Percentiles rank a stretch among this genome's conserved stretches.
Evolutionary conservation across 2,797 vertebrate genomes (phyloP).

Genomic region (Parauchenoglanis punctatus): DNA sequence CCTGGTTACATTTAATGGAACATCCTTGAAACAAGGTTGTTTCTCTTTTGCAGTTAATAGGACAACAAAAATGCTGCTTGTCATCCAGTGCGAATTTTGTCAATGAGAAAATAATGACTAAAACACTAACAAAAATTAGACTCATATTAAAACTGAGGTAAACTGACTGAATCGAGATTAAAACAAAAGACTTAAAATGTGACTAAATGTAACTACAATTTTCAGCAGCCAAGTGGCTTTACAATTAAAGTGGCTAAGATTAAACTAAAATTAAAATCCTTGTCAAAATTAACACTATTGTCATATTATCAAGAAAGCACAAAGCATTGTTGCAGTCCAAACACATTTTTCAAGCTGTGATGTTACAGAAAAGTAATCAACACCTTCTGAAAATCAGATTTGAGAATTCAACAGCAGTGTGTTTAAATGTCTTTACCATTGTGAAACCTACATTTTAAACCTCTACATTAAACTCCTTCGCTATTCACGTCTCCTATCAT

Average conservation of each 20-base stretch:
- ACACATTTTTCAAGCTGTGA: neutral
- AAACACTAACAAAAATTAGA: too few species aligned
- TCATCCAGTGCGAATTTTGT: too few species aligned
- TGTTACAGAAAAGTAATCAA: neutral
- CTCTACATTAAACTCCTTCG: conserved; percentile 7
- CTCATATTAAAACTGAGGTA: too few species aligned
- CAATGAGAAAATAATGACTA: too few species aligned
- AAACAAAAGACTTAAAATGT: too few species aligned
- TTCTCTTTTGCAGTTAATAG: neutral
- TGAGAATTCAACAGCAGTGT: neutral
- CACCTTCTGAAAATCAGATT: neutral
- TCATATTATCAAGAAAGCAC: neutral
- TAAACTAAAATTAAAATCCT: too few species aligned
- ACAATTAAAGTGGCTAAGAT: too few species aligned
- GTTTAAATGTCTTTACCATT: neutral
- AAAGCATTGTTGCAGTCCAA: neutral
- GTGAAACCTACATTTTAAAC: conserved; percentile 24
- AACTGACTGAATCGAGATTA: too few species aligned
- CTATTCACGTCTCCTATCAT: neutral
- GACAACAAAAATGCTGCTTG: neutral
- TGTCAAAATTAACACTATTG: neutral
- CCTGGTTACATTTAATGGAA: neutral
- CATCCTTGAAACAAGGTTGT: neutral
- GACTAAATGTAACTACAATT: too few species aligned
- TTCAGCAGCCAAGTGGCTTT: too few species aligned